Evolutionary conservation across 2,888 invertebrate genomes (phyloP).

Genomic region (Coelogynopora nodosa): DNA sequence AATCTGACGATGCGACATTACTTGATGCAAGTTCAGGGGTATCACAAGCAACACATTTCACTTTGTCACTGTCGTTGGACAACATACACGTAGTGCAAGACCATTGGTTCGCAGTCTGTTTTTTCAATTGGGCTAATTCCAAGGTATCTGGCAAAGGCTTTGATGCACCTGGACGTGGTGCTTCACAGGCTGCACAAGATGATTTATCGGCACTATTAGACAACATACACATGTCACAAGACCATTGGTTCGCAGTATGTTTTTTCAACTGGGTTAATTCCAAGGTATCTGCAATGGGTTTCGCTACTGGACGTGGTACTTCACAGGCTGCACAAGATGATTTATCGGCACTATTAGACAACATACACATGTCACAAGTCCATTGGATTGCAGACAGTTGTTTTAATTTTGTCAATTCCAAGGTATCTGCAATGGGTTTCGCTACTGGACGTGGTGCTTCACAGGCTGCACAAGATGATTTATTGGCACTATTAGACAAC

Average conservation of each 20-base stretch:
- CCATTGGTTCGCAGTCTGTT: not conserved
- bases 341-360: not conserved
- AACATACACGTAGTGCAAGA: not conserved
- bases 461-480: not conserved
- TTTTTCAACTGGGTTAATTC: not conserved
- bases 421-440: not conserved
- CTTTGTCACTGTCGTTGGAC: not conserved
- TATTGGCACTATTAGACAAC: not conserved
- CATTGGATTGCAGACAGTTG: not conserved
- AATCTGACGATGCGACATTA: not conserved
- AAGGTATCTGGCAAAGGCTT: not conserved
- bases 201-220: not conserved
- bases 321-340: not conserved
- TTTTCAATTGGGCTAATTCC: not conserved
- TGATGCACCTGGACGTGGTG: not conserved
- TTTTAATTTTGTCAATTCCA: not conserved
- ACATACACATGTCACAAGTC: slow-evolving; percentile 8
- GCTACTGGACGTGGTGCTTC: not conserved
- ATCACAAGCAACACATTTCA: not conserved
- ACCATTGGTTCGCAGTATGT: not conserved
- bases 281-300: not conserved
- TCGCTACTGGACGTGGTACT: not conserved
- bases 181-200: not conserved
- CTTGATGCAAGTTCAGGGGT: not conserved
- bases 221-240: not conserved